These are phyloP conservation scores for Cerceris ruficornis DNA, from an alignment of 2,888 invertebrate genomes.

Conservation along the genomic window DNA sequence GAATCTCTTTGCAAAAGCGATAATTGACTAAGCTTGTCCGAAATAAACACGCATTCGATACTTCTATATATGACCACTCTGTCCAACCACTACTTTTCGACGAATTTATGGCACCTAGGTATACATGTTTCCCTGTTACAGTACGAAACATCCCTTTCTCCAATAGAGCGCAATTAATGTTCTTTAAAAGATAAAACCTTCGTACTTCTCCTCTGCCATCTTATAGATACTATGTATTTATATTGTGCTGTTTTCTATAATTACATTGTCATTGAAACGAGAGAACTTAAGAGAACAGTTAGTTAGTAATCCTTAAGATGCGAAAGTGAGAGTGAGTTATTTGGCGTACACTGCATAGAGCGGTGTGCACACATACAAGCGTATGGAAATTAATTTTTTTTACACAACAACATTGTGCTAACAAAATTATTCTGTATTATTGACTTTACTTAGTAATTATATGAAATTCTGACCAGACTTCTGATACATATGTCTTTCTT, in stretches of 20 bases:
- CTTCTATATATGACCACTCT: conserved; percentile 61
- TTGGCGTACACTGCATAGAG: conserved; percentile 25
- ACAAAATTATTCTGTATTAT: conserved; percentile 11
- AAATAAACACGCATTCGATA: conserved; percentile 54
- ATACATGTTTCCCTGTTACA: conserved; percentile 46
- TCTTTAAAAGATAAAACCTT: conserved; percentile 30
- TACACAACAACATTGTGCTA: conserved; percentile 17
- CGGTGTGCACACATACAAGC: conserved; percentile 34
- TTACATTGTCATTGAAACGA: conserved; percentile 36
- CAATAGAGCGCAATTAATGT: conserved; percentile 31
- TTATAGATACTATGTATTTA: conserved; percentile 49
- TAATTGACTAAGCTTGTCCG: conserved; percentile 54
- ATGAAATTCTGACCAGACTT: conserved; percentile 10
- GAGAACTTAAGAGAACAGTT: conserved; percentile 33
- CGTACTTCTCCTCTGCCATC: conserved; percentile 51
- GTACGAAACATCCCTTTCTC: conserved; percentile 37
- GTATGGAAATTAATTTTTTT: conserved; percentile 39
- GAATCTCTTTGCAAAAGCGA: conserved; percentile 55
- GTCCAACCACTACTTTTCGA: conserved; percentile 66
- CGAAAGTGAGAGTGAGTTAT: conserved; percentile 32
- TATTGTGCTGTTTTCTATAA: conserved; percentile 60
- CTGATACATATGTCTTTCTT: neutral
- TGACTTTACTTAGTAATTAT: conserved; percentile 14
- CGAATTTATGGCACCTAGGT: conserved; percentile 65
- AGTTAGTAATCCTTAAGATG: conserved; percentile 37